phyloP scores from a whole-genome alignment of 2,113 vertebrate genomes.

The Phalacrocorax aristotelis region DNA sequence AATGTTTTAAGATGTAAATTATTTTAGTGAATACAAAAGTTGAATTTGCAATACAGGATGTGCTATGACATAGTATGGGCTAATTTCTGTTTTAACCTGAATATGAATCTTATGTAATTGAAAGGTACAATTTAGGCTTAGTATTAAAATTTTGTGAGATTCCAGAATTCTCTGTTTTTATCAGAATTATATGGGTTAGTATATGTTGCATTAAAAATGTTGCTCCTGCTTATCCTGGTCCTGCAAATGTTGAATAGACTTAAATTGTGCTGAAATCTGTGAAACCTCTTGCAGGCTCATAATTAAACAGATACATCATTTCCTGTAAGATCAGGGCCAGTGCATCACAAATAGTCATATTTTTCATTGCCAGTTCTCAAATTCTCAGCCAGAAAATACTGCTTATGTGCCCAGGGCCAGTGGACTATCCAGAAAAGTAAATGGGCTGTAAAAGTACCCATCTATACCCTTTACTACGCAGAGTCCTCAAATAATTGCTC shows the following conservation, averaged over 20 bases:
- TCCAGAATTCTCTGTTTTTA: background rate
- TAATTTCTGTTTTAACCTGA: background rate
- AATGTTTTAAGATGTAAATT: background rate
- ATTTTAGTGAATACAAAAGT: background rate
- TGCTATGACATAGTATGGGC: background rate
- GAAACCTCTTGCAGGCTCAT: background rate
- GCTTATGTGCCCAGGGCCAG: background rate
- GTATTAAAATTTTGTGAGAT: background rate
- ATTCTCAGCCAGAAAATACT: background rate
- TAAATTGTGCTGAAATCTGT: background rate
- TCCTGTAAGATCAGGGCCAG: background rate
- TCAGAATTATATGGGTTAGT: background rate
- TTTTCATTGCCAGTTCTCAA: background rate
- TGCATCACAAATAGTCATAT: background rate
- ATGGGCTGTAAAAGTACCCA: background rate
- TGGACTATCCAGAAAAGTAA: background rate
- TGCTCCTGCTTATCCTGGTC: background rate
- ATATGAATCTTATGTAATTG: background rate
- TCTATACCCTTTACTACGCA: background rate
- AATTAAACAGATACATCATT: background rate
- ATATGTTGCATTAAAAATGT: background rate
- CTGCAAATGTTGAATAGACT: background rate
- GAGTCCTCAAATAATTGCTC: background rate
- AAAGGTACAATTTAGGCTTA: background rate
- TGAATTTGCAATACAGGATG: background rate